Conservation (phyloP, 2,113 vertebrate genomes). For the Atrichornis clamosus region DNA sequence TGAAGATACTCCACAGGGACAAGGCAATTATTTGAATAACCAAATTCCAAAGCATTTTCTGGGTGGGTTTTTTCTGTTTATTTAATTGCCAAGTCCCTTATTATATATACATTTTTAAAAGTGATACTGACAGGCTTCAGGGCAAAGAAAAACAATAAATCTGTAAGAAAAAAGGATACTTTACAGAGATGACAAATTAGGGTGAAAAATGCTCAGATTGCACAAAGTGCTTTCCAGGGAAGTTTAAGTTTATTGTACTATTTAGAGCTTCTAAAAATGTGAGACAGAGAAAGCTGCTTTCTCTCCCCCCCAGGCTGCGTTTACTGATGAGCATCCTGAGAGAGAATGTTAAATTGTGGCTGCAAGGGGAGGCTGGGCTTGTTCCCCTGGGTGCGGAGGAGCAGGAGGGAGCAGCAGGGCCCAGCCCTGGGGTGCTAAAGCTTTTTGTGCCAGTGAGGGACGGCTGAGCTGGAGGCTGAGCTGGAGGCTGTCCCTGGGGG, state of each 20-base stretch:
- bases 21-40: not conserved
- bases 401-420: not conserved
- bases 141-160: not conserved
- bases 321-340: not conserved
- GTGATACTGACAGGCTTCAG: not conserved
- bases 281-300: not conserved
- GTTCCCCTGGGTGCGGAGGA: not conserved
- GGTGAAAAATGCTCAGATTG: not conserved
- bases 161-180: not conserved
- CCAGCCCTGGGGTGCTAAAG: not conserved
- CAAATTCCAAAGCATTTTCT: not conserved
- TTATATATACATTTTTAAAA: not conserved
- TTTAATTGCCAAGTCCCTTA: not conserved
- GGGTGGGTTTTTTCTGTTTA: not conserved
- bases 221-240: constrained; percentile 31
- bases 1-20: not conserved
- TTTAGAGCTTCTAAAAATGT: not conserved
- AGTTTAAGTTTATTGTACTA: not conserved
- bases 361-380: not conserved
- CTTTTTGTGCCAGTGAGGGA: not conserved
- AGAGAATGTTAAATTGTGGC: not conserved
- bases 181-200: not conserved
- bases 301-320: not conserved
- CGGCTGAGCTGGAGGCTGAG: not conserved
- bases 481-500: not conserved